Evolutionary conservation across 2,888 invertebrate species (phyloP), one percentile per base, ranked within the genome.

Genomic region (Conomelus anceps): DNA sequence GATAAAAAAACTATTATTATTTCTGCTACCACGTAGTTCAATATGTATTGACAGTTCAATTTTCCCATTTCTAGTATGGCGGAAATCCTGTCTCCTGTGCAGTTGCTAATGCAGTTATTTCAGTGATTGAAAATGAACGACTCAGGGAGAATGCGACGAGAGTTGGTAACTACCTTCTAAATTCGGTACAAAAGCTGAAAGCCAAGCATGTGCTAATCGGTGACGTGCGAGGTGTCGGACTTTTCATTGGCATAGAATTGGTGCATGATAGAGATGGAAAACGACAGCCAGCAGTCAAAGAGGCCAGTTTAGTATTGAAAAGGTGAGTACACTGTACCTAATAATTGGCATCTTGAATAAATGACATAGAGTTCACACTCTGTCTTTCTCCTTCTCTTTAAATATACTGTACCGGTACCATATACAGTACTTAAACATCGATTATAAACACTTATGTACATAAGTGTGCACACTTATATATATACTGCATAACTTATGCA

Each of bases 71-170:
- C n/a, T 93, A 98, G 98, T 99, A 98, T 93, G 99, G 99, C 17
- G 99, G 99, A 13, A 99, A 99, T 94, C 99, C 99, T 17, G 99
- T 99, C 0, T 99, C 99, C 0, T 99, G 99, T 93, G 99, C 99
- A 0, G 97, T 99, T 88, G 98, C 98, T 0, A 97, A 97, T 92
- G 98, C 99, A 3, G 99, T 99, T 0, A 95, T 99, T 93, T 97
- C 98, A 92, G 97, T 98, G 6, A 97, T 99, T 90, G 97, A 98
- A 92, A 95, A 97, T 84, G 99, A 99, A 93, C 95, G 96, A 24
- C 94, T 99, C 9, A 94, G 96, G 92, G 96, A 98, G 91, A 96
- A 98, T 91, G 99, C 99, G 0, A 93, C 94, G 0, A 94, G 95
- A 41, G 97, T 99, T 24, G 99, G 99, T 4, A 95, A 96, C 90